A percentile compares a stretch with the other conserved stretches of the same genome.
phyloP scores from a whole-genome alignment of 2,888 invertebrate species.

The Mellilla xanthometata region DNA sequence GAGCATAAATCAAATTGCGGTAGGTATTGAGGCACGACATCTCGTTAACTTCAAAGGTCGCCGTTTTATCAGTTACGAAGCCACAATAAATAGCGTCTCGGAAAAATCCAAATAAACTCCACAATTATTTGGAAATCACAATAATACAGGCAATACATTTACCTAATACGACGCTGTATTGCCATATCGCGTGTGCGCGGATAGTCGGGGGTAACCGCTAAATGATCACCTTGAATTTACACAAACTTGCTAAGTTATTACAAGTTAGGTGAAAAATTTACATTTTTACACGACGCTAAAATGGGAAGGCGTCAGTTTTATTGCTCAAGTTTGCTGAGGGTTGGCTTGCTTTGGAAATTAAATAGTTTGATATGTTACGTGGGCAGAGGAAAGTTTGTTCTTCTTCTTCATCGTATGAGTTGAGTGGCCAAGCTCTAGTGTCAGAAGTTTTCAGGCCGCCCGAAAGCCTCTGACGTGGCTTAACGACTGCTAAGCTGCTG shows the following conservation, averaged over 20 bases:
- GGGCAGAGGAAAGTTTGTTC: neutral
- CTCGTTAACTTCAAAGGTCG: neutral
- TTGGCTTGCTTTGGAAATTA: neutral
- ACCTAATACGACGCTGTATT: conserved; percentile 30
- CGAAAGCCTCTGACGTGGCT: too few species aligned
- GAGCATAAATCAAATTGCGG: neutral
- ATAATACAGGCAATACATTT: conserved; percentile 31
- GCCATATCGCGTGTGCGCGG: conserved; percentile 37
- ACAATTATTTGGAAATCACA: conserved; percentile 17
- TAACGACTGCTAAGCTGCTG: too few species aligned
- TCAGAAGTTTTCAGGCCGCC: too few species aligned
- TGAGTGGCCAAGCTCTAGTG: too few species aligned
- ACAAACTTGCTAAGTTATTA: conserved; percentile 32
- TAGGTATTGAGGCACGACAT: neutral
- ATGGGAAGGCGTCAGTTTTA: conserved; percentile 4
- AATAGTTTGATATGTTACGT: neutral
- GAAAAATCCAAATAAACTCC: conserved; percentile 19
- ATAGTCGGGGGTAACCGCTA: conserved; percentile 31
- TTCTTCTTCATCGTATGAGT: too few species aligned
- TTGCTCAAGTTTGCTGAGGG: conserved; percentile 9
- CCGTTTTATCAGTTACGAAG: neutral
- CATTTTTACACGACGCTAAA: conserved; percentile 14
- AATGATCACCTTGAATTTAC: conserved; percentile 38
- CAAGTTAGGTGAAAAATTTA: conserved; percentile 12
- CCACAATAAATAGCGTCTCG: conserved; percentile 1